Evolutionary conservation across 2,888 invertebrate species (phyloP).

Genomic region (Loripinus fragilis): DNA sequence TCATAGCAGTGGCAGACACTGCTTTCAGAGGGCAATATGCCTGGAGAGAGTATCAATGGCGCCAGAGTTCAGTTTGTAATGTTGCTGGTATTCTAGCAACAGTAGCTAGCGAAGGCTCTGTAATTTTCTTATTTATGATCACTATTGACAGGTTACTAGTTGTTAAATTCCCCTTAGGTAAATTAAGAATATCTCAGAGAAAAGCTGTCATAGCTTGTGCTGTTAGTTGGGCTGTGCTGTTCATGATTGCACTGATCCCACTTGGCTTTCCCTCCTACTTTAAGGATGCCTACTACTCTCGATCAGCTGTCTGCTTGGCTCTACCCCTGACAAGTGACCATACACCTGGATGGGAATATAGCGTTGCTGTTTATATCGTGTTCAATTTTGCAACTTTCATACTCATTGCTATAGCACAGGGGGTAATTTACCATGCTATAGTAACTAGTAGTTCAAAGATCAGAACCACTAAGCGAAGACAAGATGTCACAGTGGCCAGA

Average conservation of each 20-base stretch:
- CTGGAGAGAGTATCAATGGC: constrained; percentile 65
- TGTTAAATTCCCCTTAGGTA: constrained; percentile 86
- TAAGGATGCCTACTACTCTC: constrained; percentile 74
- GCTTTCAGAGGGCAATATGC: constrained; percentile 59
- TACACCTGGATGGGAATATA: constrained; percentile 81
- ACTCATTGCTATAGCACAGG: constrained; percentile 77
- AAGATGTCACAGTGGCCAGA: constrained; percentile 73
- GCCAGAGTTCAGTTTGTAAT: constrained; percentile 59
- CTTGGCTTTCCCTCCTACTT: constrained; percentile 76
- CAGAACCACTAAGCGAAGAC: constrained; percentile 33
- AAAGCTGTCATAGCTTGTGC: constrained; percentile 64
- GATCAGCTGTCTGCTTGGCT: constrained; percentile 80
- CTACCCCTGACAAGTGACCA: constrained; percentile 79
- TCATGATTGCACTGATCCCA: constrained; percentile 74
- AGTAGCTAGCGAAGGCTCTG: constrained; percentile 86
- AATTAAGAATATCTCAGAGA: constrained; percentile 61
- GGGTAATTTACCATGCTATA: constrained; percentile 77
- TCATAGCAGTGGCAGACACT: constrained; percentile 59
- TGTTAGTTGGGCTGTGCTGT: constrained; percentile 72
- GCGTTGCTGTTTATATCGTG: constrained; percentile 78
- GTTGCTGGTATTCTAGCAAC: constrained; percentile 66
- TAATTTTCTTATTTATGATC: constrained; percentile 86
- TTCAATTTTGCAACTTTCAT: constrained; percentile 78
- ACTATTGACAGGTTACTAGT: constrained; percentile 87
- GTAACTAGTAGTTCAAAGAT: constrained; percentile 8